These are phyloP conservation scores for Nowickia ferox DNA, from an alignment of 2,888 invertebrate genomes.

Conservation along the genomic window DNA sequence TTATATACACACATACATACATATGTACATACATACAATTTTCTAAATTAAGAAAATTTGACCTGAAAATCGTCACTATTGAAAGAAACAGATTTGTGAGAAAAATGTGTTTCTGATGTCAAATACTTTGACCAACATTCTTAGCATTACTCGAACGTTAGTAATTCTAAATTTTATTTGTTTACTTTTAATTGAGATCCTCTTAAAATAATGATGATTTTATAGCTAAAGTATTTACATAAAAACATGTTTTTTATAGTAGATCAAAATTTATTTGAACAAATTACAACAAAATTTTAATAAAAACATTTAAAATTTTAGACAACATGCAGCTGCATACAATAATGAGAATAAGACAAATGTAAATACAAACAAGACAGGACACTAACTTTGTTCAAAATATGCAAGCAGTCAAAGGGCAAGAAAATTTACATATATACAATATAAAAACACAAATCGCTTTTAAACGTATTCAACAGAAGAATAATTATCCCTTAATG, in stretches of 20 bases:
- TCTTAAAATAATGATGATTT: background rate
- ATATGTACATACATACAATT: background rate
- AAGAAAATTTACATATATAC: background rate
- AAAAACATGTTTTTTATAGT: conserved; percentile 24
- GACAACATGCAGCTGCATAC: conserved; percentile 52
- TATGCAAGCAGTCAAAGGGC: conserved; percentile 4
- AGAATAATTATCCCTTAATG: background rate
- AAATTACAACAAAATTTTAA: conserved; percentile 55
- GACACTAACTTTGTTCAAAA: conserved; percentile 34
- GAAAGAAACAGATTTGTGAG: background rate
- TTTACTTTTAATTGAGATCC: background rate
- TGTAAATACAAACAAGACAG: background rate
- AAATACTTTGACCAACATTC: background rate
- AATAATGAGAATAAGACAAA: conserved; percentile 8
- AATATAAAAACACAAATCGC: background rate
- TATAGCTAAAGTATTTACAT: conserved; percentile 26
- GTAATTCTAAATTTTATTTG: background rate
- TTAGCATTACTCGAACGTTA: background rate
- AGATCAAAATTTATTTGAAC: conserved; percentile 62
- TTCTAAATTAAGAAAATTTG: background rate
- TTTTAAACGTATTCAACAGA: background rate
- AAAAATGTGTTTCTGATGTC: background rate
- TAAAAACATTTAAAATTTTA: conserved; percentile 47
- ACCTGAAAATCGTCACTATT: background rate
- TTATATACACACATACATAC: no score